phyloP scores from a whole-genome alignment of 2,888 invertebrate species.

The Brenthis daphne region DNA sequence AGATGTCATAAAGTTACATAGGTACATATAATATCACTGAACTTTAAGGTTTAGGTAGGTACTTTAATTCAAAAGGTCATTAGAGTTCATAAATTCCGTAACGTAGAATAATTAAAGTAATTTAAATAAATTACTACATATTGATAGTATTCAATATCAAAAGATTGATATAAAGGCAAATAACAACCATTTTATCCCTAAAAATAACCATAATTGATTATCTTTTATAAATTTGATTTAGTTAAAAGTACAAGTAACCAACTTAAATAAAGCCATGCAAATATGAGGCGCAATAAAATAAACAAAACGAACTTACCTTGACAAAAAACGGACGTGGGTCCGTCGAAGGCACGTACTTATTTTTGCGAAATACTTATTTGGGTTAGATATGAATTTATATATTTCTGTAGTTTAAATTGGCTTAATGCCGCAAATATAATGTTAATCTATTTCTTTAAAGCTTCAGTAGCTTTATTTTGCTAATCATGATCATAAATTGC shows the following conservation, averaged over 20 bases:
- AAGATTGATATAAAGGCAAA: background rate
- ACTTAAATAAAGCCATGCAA: conserved; percentile 26
- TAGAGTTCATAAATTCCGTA: conserved; percentile 25
- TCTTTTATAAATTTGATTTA: conserved; percentile 2
- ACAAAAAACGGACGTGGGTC: conserved; percentile 68
- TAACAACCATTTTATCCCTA: conserved; percentile 21
- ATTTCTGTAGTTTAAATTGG: conserved; percentile 55
- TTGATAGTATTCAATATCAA: background rate
- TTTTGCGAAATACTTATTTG: conserved; percentile 63
- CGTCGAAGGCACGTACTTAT: conserved; percentile 59
- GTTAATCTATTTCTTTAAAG: conserved; percentile 61
- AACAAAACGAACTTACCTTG: conserved; percentile 64
- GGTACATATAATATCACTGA: background rate
- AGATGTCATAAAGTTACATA: background rate
- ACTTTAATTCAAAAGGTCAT: conserved; percentile 29
- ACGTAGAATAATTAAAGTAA: conserved; percentile 1
- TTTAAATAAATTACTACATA: background rate
- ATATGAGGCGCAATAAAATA: conserved; percentile 43
- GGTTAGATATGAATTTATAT: conserved; percentile 62
- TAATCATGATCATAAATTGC: conserved; percentile 81
- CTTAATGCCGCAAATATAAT: conserved; percentile 66
- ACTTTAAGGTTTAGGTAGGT: background rate
- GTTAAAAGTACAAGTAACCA: conserved; percentile 10
- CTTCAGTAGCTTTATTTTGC: conserved; percentile 78
- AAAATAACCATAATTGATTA: conserved; percentile 28